Base-by-base conservation (phyloP, 2,888 invertebrate genomes). In the Leptura quadrifasciata region DNA sequence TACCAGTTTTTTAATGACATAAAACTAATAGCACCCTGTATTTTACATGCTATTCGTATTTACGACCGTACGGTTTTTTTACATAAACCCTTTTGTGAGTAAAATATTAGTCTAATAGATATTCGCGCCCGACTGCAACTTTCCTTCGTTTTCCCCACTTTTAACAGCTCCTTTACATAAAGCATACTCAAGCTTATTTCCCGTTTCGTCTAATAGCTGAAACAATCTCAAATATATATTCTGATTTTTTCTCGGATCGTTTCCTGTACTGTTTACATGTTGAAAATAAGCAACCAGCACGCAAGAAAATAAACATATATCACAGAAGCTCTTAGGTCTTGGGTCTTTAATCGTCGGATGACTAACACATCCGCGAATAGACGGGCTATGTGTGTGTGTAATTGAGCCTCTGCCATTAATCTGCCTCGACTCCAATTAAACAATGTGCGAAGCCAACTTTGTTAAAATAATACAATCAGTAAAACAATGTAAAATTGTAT, bases 281-380 rank as follows among this genome's bases (percentile, higher is more conserved):
- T 20, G 9, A 39, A 64, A 20, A 21, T 31, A 63, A 54, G 8
- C 15, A n/a, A 27, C 18, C 57, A 47, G 72, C 72, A 72, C 72
- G 65, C 72, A 65, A 72, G 20, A 39, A 70, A 70, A 35, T 58
- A 47, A 69, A 70, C 70, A 60, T 39, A 15, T 18, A 31, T 18
- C 35, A 18, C 61, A 15, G 47, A 47, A 24, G 31, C 60, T 67
- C 70, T 76, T 58, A 18, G 47, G 54, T 54, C 70, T 76, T 58
- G 15, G 47, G 54, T 54, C 55, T 64, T 67, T 27, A 61, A 74
- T 65, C 52, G 58, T 31, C 21, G 71, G 64, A 74, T 78, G 78
- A 78, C 72, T 78, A 76, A 78, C 74, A 21, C 73, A 65, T 74
- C 76, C 78, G 78, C 76, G 73, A 78, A 78, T 76, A 78, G 60